Evolutionary conservation across 2,888 invertebrate species (phyloP).

Genomic region (Entomobrya proxima): DNA sequence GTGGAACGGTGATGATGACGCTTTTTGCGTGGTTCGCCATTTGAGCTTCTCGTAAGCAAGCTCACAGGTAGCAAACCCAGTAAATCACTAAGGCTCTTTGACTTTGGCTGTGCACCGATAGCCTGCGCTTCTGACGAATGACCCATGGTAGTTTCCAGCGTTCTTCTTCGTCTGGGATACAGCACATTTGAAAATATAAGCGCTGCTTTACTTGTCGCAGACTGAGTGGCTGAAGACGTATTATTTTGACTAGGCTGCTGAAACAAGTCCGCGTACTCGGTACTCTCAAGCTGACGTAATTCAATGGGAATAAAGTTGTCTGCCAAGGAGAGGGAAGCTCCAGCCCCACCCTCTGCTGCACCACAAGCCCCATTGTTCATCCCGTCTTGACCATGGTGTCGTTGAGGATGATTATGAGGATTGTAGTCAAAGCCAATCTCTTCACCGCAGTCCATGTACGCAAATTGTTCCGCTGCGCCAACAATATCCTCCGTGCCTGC

Average conservation of each 20-base stretch:
- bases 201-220: conserved; percentile 44
- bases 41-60: too few species aligned
- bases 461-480: conserved; percentile 64
- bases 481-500: conserved; percentile 66
- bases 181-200: conserved; percentile 69
- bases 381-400: conserved; percentile 40
- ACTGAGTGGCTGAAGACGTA: not conserved
- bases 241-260: conserved; percentile 74
- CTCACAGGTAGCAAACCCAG: conserved; percentile 80
- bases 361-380: conserved; percentile 29
- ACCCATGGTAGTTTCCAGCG: conserved; percentile 71
- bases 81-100: conserved; percentile 90
- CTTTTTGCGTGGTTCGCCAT: conserved; percentile 29
- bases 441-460: conserved; percentile 68
- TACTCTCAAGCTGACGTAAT: conserved; percentile 85
- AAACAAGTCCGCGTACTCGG: conserved; percentile 77
- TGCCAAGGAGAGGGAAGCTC: conserved; percentile 82
- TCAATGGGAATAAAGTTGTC: conserved; percentile 88
- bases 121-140: conserved; percentile 31
- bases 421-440: conserved; percentile 55
- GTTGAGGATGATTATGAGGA: conserved; percentile 43
- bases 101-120: conserved; percentile 81
- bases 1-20: conserved; percentile 36
- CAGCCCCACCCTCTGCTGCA: conserved; percentile 74
- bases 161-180: conserved; percentile 72